Base-by-base conservation (phyloP, 2,113 vertebrate species). In the Regulus satrapa region DNA sequence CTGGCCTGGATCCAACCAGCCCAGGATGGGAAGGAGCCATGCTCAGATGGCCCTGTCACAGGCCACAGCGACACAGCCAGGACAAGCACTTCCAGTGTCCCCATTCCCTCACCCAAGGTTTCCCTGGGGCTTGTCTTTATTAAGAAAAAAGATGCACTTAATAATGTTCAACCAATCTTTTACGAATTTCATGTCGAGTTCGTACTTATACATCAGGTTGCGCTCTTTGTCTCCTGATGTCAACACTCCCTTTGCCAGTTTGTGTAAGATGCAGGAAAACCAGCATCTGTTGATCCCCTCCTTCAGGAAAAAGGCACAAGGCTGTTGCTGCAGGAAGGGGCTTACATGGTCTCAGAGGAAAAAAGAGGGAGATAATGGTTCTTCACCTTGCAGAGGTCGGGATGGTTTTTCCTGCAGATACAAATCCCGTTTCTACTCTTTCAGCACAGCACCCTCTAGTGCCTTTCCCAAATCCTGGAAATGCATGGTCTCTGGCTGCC, bases 331-430 rank as follows among this genome's bases (percentile, higher is more conserved):
- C 32, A 55, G 59, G 49, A 68, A 64, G 16, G 68, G 18, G 9
- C 34, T 41, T 32, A 31, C 6, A 2, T 0, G 0, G 18, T 12
- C 29, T 28, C 0, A 0, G 51, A 41, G 41, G 25, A 32, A 41
- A 71, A 20, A 82, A 13, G 3, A 36, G 2, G 13, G 10, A 59
- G 34, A 14, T 3, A 14, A 26, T 2, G 8, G 19, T 26, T 71
- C 34, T 78, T 34, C 55, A 62, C 18, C 45, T 52, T 9, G 49
- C 2, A 1, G 48, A 63, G 40, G 34, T 24, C 1, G 0, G 12
- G 25, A 45, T 38, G 32, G 8, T 19, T 46, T 55, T 67, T 48
- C 32, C 74, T 34, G 29, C 32, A 46, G 43, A 28, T 15, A 36
- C 20, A 63, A 85, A 59, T 16, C 34, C 12, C 0, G 0, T 13